These are phyloP conservation scores for Volucella inanis DNA, from an alignment of 2,888 invertebrate species.

Conservation along the genomic window DNA sequence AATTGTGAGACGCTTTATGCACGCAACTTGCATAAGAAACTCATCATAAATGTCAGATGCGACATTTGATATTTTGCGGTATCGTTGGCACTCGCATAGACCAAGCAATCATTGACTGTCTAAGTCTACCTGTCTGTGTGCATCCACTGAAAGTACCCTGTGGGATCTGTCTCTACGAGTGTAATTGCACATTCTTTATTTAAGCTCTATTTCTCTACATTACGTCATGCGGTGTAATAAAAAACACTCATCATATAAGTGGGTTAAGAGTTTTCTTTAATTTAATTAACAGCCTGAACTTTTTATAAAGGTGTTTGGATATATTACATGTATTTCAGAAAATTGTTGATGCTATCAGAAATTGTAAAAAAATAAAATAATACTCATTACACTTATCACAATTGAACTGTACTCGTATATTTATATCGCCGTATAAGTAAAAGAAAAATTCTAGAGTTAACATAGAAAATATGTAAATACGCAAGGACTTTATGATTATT, in stretches of 20 bases:
- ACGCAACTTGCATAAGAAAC: constrained; percentile 33
- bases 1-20: not conserved
- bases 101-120: not conserved
- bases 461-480: too few species aligned
- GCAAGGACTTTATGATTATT: too few species aligned
- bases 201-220: constrained; percentile 35
- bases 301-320: constrained; percentile 2
- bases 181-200: constrained; percentile 48
- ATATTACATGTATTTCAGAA: too few species aligned
- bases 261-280: constrained; percentile 11
- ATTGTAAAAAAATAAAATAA: too few species aligned
- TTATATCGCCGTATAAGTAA: too few species aligned
- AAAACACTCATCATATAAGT: constrained; percentile 43
- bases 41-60: constrained; percentile 42
- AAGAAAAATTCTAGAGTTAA: too few species aligned
- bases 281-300: constrained; percentile 3
- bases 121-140: constrained; percentile 30
- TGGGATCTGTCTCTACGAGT: constrained; percentile 13
- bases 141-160: constrained; percentile 6
- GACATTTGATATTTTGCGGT: constrained; percentile 56
- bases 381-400: too few species aligned
- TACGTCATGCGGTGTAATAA: constrained; percentile 49
- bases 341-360: too few species aligned
- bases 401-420: too few species aligned
- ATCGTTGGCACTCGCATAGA: constrained; percentile 1